Evolutionary conservation across 2,113 vertebrate species (phyloP).

Genomic region (Ammospiza caudacuta): DNA sequence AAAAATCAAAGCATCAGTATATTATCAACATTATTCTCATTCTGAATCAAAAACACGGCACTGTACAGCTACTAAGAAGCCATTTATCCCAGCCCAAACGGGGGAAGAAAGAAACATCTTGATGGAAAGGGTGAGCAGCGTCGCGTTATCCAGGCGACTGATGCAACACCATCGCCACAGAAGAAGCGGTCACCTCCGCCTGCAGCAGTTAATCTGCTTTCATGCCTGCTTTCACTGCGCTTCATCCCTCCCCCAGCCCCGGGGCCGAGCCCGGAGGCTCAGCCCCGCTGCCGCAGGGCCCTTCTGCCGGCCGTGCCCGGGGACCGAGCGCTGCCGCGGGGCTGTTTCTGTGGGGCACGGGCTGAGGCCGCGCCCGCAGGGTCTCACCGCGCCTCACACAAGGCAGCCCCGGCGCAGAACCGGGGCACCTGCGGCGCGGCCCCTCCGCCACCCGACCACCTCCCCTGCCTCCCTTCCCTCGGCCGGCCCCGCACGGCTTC

Average conservation of each 20-base stretch:
- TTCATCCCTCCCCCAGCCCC: not conserved
- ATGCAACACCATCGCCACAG: fast-evolving
- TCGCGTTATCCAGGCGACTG: fast-evolving
- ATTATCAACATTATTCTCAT: not conserved
- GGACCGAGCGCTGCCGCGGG: not conserved
- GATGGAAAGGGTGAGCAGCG: not conserved
- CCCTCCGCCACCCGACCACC: fast-evolving
- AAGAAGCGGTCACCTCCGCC: fast-evolving
- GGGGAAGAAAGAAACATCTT: not conserved
- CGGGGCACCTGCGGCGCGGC: not conserved
- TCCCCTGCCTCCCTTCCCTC: not conserved
- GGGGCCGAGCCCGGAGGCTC: not conserved
- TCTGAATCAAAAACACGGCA: not conserved
- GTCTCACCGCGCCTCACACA: not conserved
- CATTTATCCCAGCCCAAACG: not conserved
- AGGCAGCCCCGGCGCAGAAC: not conserved
- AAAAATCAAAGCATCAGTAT: not conserved
- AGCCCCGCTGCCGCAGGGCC: not conserved
- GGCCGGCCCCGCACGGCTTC: not conserved
- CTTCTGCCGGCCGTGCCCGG: not conserved
- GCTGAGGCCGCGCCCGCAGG: not conserved
- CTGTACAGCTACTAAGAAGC: not conserved
- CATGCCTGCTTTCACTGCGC: not conserved
- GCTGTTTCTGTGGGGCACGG: fast-evolving
- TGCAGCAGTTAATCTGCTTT: not conserved